Evolutionary conservation across 2,113 vertebrate species (phyloP).

Genomic region (Tachycineta bicolor): DNA sequence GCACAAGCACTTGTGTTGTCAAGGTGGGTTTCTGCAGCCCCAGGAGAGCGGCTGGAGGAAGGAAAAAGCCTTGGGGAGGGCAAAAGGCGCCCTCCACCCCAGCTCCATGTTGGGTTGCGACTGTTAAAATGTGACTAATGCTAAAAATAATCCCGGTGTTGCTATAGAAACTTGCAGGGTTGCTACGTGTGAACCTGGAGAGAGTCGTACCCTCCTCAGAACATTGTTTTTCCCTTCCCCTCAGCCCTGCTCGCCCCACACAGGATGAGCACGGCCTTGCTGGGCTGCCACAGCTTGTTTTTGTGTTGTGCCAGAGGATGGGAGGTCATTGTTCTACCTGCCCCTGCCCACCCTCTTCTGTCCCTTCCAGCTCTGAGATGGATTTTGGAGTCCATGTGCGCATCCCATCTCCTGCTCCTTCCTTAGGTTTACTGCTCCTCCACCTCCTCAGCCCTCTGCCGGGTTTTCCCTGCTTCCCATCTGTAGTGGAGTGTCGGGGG

Average conservation of each 20-base stretch:
- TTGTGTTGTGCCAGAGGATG: neutral
- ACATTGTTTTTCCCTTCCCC: constrained; percentile 73
- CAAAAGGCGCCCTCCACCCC: constrained; percentile 23
- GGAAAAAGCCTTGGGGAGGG: neutral
- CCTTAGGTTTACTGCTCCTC: neutral
- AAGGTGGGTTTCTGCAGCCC: neutral
- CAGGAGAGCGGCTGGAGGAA: neutral
- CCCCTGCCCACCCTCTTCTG: rapidly evolving
- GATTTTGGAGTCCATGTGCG: neutral
- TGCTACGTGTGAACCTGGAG: constrained; percentile 77
- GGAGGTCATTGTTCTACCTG: neutral
- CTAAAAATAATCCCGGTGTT: constrained; percentile 82
- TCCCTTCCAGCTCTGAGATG: neutral
- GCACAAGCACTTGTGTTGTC: neutral
- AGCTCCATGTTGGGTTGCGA: constrained; percentile 65
- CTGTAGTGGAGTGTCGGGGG: neutral
- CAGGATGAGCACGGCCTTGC: neutral
- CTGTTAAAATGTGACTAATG: constrained; percentile 71
- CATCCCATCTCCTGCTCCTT: neutral
- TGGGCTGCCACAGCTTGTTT: neutral
- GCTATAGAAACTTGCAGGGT: constrained; percentile 80
- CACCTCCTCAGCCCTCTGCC: neutral
- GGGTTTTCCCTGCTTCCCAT: neutral
- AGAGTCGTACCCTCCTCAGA: constrained; percentile 62
- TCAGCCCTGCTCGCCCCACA: neutral